Base-by-base conservation (phyloP, 2,797 vertebrate genomes). In the Balearica regulorum region DNA sequence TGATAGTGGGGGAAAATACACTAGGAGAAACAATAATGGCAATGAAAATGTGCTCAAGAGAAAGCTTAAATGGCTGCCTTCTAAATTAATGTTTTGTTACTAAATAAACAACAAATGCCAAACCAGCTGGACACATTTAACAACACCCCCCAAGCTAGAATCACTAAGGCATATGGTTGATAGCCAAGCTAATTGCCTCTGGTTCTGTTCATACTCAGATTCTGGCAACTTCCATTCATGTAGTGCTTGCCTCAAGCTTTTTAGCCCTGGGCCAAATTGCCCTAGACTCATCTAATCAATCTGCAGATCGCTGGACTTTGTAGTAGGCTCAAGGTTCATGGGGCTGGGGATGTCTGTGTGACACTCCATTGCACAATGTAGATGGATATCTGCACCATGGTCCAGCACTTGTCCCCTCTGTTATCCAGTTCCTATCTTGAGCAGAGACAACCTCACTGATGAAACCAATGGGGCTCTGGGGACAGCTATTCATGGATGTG, bases 101-200 rank as follows among this genome's bases (percentile, higher is more conserved):
- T 88, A 89, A 85, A 94, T 86, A 89, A 94, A 78, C 65, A 94
- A 46, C 57, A 93, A 93, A 70, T 94, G 57, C 25, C 44, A 64
- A 93, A 88, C 39, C 68, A 85, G 43, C 39, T 92, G 91, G 87
- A 70, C 76, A 13, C n/a, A 25, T 91, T 85, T 71, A 66, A 81
- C 33, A 58, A 7, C 25, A 77, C 29, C 28, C 54, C 19, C 46
- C 13, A n/a, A 75, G 22, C 16, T 64, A 80, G 76, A 86, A 80
- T 83, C 41, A 64, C 16, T 49, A 73, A 89, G 57, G 55, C 22
- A 1, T 77, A n/a, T 66, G 37, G 48, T 4, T 94, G 82, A 79
- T 19, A 89, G n/a, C 41, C 85, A 94, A 91, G 64, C 10, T 94
- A 46, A 73, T 61, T 69, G 55, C 77, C 29, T 90, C 37, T 72